Percentiles rank a stretch among this genome's conserved stretches.
phyloP scores from a whole-genome alignment of 2,113 vertebrate genomes.

The Helogale parvula region DNA sequence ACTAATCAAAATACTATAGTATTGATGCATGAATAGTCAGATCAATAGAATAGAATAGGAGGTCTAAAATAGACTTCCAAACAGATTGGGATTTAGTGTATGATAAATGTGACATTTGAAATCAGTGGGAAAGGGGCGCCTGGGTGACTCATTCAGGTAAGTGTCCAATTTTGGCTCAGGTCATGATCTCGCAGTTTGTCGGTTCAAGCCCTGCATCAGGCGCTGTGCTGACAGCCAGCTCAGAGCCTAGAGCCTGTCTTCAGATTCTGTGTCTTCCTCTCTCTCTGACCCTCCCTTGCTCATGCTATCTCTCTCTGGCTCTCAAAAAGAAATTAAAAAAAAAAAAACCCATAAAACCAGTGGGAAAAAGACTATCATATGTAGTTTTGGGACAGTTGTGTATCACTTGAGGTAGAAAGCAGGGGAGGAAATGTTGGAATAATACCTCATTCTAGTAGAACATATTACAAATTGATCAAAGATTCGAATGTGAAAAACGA shows the following conservation, averaged over 20 bases:
- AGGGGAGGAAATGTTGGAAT: neutral
- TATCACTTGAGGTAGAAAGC: no score
- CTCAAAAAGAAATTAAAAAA: no score
- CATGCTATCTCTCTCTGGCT: no score
- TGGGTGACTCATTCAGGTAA: no score
- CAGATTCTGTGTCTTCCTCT: no score
- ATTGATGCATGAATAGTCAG: neutral
- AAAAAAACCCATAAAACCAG: neutral
- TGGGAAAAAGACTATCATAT: neutral
- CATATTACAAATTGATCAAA: neutral
- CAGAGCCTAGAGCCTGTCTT: no score
- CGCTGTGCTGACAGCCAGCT: no score
- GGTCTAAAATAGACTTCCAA: neutral
- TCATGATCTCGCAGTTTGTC: no score
- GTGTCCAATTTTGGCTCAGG: no score
- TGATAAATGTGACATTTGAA: neutral
- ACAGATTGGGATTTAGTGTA: neutral
- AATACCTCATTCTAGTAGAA: neutral
- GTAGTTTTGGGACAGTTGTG: neutral
- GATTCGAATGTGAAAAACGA: conserved; percentile 3
- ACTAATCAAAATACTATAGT: neutral
- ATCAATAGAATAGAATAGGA: neutral
- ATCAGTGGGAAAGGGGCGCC: no score
- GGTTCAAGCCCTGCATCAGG: no score
- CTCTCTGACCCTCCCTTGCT: no score